Conservation (phyloP, 2,797 vertebrate species). For the Hydrocynus forskahlii region DNA sequence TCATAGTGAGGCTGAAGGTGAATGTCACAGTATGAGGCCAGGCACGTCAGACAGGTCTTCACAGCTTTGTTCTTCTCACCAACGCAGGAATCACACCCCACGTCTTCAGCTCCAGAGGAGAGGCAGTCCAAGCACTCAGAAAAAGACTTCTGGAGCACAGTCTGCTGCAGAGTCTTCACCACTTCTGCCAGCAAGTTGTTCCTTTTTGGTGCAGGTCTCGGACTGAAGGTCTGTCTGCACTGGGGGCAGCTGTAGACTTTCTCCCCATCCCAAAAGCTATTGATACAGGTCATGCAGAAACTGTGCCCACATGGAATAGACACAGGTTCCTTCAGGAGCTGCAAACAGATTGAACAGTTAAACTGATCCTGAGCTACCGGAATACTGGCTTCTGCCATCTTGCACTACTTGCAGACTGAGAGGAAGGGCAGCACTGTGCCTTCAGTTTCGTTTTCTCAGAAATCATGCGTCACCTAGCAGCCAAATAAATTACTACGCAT, state of each 20-base stretch:
- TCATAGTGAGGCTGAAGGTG: slow-evolving; percentile 32
- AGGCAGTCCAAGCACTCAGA: neutral
- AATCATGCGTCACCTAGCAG: too few relatives aligned
- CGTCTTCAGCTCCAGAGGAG: neutral
- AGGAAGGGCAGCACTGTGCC: neutral
- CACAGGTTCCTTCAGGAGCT: slow-evolving; percentile 27
- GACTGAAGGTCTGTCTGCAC: slow-evolving; percentile 25
- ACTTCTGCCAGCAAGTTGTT: slow-evolving; percentile 33
- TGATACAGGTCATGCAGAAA: slow-evolving; percentile 45
- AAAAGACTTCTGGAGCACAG: neutral
- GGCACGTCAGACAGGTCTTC: slow-evolving; percentile 40
- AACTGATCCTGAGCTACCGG: slow-evolving; percentile 29
- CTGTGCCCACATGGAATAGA: slow-evolving; percentile 46
- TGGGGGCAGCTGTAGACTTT: slow-evolving; percentile 26
- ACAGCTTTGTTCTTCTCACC: slow-evolving; percentile 37
- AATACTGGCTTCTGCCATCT: slow-evolving; percentile 40
- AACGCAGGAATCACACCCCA: slow-evolving; percentile 41
- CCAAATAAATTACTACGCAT: too few relatives aligned
- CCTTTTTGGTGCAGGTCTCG: slow-evolving; percentile 18
- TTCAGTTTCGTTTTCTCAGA: slow-evolving; percentile 29
- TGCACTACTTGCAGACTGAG: neutral
- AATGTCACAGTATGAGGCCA: slow-evolving; percentile 27
- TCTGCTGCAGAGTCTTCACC: neutral
- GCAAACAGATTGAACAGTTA: slow-evolving; percentile 27
- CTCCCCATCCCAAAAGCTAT: slow-evolving; percentile 11